Conservation (phyloP, 2,888 invertebrate genomes). For the Ephialtes manifestator region DNA sequence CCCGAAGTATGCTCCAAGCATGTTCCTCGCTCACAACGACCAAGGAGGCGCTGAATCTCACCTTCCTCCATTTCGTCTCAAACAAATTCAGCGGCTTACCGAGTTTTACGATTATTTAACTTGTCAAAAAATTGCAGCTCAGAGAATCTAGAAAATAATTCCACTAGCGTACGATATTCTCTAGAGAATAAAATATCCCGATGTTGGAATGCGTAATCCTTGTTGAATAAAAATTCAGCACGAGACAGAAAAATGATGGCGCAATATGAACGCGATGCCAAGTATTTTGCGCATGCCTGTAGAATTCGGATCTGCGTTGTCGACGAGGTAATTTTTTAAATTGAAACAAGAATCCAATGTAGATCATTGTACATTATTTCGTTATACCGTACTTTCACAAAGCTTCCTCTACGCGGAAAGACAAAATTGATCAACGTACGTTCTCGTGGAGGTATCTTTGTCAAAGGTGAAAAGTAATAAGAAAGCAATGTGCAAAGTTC, state of each 20-base stretch:
- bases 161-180: background rate
- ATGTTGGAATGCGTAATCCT: background rate
- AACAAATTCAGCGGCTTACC: conserved; percentile 46
- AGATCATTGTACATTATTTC: background rate
- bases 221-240: background rate
- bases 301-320: too few relatives aligned
- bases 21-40: conserved; percentile 15
- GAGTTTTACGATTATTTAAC: conserved; percentile 50
- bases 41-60: conserved; percentile 13
- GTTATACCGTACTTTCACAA: background rate
- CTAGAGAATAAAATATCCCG: background rate
- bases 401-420: too few relatives aligned
- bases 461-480: too few relatives aligned
- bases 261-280: too few relatives aligned
- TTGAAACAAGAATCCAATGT: too few relatives aligned
- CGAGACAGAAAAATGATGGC: too few relatives aligned
- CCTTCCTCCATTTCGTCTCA: conserved; percentile 15
- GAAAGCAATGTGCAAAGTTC: background rate
- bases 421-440: too few relatives aligned
- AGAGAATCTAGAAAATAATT: background rate
- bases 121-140: conserved; percentile 17
- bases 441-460: too few relatives aligned
- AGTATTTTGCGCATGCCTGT: too few relatives aligned
- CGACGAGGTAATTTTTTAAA: too few relatives aligned
- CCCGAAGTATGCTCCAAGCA: background rate